A percentile compares a stretch with the other conserved stretches of the same genome.
Evolutionary conservation across 1,140 invertebrate species (phyloP).

Genomic region (Asbolus verrucosus): DNA sequence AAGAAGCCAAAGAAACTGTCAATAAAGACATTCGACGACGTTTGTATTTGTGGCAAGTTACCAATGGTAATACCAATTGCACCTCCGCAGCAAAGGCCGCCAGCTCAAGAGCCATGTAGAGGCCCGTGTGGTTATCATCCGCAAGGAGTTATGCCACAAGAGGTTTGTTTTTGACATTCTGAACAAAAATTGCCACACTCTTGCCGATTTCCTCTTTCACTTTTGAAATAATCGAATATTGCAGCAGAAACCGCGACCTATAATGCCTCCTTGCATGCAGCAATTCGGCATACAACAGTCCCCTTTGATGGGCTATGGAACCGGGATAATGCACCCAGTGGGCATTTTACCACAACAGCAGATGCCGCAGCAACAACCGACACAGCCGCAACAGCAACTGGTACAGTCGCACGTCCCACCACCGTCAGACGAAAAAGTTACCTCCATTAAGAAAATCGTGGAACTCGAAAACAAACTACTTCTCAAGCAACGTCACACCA

Average conservation of each 20-base stretch:
- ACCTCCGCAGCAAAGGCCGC: background rate
- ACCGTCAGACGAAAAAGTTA: background rate
- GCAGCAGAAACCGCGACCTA: too few relatives aligned
- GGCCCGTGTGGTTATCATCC: background rate
- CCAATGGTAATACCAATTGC: conserved; percentile 17
- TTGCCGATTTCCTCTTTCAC: too few relatives aligned
- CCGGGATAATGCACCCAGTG: too few relatives aligned
- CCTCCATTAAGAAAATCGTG: conserved; percentile 27
- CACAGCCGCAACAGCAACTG: too few relatives aligned
- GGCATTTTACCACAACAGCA: too few relatives aligned
- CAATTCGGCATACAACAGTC: background rate
- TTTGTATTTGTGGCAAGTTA: conserved; percentile 17
- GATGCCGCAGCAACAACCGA: too few relatives aligned
- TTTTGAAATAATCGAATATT: too few relatives aligned
- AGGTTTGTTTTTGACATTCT: conserved; percentile 8
- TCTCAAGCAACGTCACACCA: conserved; percentile 15
- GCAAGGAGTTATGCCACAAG: background rate
- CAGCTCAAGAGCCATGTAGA: background rate
- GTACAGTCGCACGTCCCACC: too few relatives aligned
- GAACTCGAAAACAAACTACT: conserved; percentile 12
- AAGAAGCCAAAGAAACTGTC: background rate
- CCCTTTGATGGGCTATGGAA: too few relatives aligned
- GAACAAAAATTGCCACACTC: conserved; percentile 24
- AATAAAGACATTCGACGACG: conserved; percentile 2
- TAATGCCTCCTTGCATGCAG: too few relatives aligned